Conservation (phyloP, 1,140 invertebrate species). For the Atta colombica region DNA sequence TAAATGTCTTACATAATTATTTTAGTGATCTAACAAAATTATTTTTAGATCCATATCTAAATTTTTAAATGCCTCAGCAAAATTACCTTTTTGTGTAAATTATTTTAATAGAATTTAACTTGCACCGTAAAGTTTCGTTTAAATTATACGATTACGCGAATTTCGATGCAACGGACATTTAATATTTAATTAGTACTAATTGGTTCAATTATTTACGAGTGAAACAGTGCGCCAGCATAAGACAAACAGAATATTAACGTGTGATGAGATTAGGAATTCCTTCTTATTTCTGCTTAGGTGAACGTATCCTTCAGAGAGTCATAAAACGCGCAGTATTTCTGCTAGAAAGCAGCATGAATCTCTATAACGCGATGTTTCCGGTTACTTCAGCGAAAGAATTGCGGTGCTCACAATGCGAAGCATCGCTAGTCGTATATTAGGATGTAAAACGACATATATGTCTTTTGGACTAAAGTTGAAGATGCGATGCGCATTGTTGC, state of each 20-base stretch:
- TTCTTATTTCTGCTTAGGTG: not conserved
- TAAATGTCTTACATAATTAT: too few relatives aligned
- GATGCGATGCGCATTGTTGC: constrained; percentile 12
- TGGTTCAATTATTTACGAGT: not conserved
- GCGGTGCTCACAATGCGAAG: constrained; percentile 52
- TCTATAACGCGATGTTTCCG: constrained; percentile 49
- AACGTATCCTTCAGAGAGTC: constrained; percentile 28
- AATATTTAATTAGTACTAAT: constrained; percentile 9
- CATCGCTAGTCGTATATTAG: constrained; percentile 44
- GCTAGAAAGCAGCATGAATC: constrained; percentile 48
- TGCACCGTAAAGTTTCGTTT: not conserved
- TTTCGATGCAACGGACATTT: not conserved
- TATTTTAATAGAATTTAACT: not conserved
- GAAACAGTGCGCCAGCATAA: not conserved
- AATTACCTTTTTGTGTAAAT: not conserved
- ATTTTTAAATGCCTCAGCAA: not conserved
- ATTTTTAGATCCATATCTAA: too few relatives aligned
- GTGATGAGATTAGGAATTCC: constrained; percentile 17
- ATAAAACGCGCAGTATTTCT: constrained; percentile 27
- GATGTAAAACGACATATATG: constrained; percentile 40
- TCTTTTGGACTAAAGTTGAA: constrained; percentile 57
- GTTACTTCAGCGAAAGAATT: constrained; percentile 42
- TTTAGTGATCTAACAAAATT: too few relatives aligned
- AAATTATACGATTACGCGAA: not conserved
- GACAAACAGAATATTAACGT: not conserved